Evolutionary conservation across 2,797 vertebrate genomes (phyloP), one percentile per base, ranked within the genome.

Genomic region (Loris lydekkerianus): DNA sequence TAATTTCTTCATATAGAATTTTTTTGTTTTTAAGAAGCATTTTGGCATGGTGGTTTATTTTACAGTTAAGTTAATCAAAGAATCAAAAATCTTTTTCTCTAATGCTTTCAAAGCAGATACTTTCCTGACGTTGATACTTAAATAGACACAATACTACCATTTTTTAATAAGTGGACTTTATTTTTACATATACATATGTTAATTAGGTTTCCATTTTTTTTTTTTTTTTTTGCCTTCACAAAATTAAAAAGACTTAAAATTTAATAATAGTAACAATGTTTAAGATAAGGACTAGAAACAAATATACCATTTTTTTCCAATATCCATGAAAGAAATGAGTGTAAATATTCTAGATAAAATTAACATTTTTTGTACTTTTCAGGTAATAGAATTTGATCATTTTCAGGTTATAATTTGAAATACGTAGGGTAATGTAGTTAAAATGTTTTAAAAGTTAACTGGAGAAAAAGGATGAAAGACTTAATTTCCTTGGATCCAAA

Each of bases 381-480:
- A 75, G 29, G 40, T 91, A 84, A 83, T 96, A 56, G 75, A 97
- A 93, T 95, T 73, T 69, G 97, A 83, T 97, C 70, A 93, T 10
- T 95, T 85, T 69, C 86, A 85, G 37, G n/a, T 93, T 97, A 46
- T 82, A 91, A 96, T 96, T 94, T 95, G 92, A 97, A 96, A 85
- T 96, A 97, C 93, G 94, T 95, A 89, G 78, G 85, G 73, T 89
- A 89, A n/a, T 83, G 61, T 86, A 40, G 96, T 93, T 86, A 43
- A 93, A 94, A 95, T 95, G 75, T 34, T 91, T 94, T 95, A 77
- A 85, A 43, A 91, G 93, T 82, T 95, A 96, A 97, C 89, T 82
- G 78, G 73, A 80, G 75, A 46, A 77, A 93, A 94, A 97, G 93
- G 31, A 82, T 93, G 94, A 97, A 89, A 86, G 93, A 81, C 15